Percentiles rank a stretch among this genome's conserved stretches.
These are phyloP conservation scores for Nymphalis polychloros DNA, from an alignment of 2,888 invertebrate species.

Conservation along the genomic window DNA sequence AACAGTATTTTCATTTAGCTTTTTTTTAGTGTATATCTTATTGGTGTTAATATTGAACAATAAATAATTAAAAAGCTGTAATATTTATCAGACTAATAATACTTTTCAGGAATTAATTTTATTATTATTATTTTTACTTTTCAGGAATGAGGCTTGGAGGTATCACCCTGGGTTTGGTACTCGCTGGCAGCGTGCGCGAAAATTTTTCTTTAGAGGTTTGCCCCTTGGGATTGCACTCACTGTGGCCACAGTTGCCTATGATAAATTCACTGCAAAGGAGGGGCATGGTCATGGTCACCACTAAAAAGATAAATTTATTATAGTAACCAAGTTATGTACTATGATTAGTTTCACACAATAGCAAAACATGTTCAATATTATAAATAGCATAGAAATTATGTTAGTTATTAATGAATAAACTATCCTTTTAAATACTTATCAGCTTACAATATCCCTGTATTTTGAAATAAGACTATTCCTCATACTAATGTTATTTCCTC, in stretches of 20 bases:
- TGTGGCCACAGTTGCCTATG: slow-evolving; percentile 52
- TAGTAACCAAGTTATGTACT: not conserved
- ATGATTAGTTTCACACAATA: not conserved
- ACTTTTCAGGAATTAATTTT: slow-evolving; percentile 84
- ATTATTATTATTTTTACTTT: too few species aligned
- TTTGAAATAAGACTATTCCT: too few species aligned
- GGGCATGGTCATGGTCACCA: slow-evolving; percentile 60
- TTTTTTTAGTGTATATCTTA: too few species aligned
- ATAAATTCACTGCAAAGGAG: slow-evolving; percentile 51
- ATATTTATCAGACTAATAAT: too few species aligned
- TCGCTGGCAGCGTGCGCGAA: slow-evolving; percentile 59
- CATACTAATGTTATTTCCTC: too few species aligned
- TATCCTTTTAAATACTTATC: not conserved
- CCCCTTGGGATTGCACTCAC: slow-evolving; percentile 82
- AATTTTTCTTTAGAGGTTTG: slow-evolving; percentile 84
- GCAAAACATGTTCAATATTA: not conserved
- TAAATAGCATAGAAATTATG: not conserved
- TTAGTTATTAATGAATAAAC: not conserved
- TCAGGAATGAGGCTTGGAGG: slow-evolving; percentile 92
- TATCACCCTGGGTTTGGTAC: slow-evolving; percentile 85
- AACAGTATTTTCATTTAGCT: too few species aligned
- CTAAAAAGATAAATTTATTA: slow-evolving; percentile 15
- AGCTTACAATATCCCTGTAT: not conserved
- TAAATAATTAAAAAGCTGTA: too few species aligned
- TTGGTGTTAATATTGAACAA: too few species aligned